Percentiles rank a stretch among this genome's conserved stretches.
Conservation (phyloP, 2,888 invertebrate species). For the Chymomyza amoena region DNA sequence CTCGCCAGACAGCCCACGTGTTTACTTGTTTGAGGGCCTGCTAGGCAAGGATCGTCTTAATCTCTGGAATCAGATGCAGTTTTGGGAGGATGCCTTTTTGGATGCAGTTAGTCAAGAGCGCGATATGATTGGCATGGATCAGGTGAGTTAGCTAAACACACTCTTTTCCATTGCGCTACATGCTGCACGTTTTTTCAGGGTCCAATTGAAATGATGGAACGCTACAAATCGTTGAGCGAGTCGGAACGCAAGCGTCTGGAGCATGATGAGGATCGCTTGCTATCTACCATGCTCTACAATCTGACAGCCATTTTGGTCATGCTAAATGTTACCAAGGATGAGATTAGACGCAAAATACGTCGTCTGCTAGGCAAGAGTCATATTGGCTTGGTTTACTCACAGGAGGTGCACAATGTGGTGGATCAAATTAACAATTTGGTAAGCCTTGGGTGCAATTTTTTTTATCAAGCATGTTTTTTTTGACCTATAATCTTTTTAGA, state of each 20-base stretch:
- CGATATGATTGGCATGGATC: conserved; percentile 99
- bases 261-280: conserved; percentile 96
- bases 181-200: conserved; percentile 80
- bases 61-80: conserved; percentile 99
- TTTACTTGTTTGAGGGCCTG: conserved; percentile 94
- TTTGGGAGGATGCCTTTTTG: conserved; percentile 99
- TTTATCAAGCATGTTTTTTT: not conserved
- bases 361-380: conserved; percentile 98
- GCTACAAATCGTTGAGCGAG: conserved; percentile 95
- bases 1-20: conserved; percentile 92
- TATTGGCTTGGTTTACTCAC: conserved; percentile 97
- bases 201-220: conserved; percentile 99
- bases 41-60: conserved; percentile 85
- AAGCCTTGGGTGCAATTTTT: conserved; percentile 73
- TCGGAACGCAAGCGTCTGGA: conserved; percentile 96
- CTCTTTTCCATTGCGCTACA: not conserved
- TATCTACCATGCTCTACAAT: conserved; percentile 98
- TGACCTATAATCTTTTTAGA: conserved; percentile 80
- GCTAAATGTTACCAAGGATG: conserved; percentile 91
- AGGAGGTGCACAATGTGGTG: conserved; percentile 96
- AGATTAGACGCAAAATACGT: conserved; percentile 91
- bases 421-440: conserved; percentile 97
- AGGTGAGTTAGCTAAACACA: conserved; percentile 79
- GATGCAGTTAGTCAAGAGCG: conserved; percentile 98
- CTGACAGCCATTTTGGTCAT: conserved; percentile 96